phyloP scores from a whole-genome alignment of 2,888 invertebrate species.

The Synergus itoensis region DNA sequence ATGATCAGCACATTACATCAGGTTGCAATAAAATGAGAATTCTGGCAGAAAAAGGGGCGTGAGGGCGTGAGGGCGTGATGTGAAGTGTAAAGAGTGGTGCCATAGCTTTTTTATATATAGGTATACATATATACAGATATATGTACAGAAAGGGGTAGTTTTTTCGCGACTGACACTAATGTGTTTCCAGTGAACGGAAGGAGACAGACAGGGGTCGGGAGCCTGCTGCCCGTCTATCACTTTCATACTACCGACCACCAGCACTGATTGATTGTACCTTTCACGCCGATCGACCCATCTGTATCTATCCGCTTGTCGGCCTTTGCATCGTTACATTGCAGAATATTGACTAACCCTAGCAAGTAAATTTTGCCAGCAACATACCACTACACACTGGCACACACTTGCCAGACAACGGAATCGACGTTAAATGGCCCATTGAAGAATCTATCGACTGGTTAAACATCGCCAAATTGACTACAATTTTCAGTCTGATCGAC shows the following conservation, averaged over 20 bases:
- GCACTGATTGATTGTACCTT: conserved; percentile 63
- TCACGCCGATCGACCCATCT: conserved; percentile 48
- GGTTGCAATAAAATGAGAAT: conserved; percentile 21
- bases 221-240: conserved; percentile 58
- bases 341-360: conserved; percentile 34
- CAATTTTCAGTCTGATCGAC: background rate
- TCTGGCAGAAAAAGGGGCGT: background rate
- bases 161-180: conserved; percentile 52
- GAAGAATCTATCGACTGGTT: conserved; percentile 13
- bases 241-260: conserved; percentile 50
- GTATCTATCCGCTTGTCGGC: conserved; percentile 23
- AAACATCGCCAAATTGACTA: background rate
- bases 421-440: conserved; percentile 12
- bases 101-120: background rate
- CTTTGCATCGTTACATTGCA: conserved; percentile 33
- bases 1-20: conserved; percentile 9
- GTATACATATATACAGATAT: background rate
- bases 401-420: conserved; percentile 15
- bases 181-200: conserved; percentile 49
- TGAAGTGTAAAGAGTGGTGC: background rate
- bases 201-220: conserved; percentile 51
- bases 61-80: too few species aligned
- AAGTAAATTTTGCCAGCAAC: conserved; percentile 29
- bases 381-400: background rate
- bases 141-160: conserved; percentile 44